These are phyloP conservation scores for Microplitis demolitor DNA, from an alignment of 1,140 invertebrate species.

Conservation along the genomic window DNA sequence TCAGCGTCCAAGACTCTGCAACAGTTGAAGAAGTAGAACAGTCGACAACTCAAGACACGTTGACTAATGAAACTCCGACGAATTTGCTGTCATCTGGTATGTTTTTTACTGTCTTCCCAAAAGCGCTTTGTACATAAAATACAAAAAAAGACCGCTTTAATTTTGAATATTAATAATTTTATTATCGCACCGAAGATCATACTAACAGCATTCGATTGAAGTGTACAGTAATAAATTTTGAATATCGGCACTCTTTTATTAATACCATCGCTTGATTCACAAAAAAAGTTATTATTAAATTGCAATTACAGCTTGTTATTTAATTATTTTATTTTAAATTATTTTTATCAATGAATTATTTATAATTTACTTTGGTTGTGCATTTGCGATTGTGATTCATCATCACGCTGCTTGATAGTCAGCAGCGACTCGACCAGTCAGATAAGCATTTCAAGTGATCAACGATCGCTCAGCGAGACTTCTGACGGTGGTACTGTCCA, in stretches of 20 bases:
- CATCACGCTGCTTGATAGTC: constrained; percentile 58
- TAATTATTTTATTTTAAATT: constrained; percentile 24
- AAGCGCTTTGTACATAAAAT: not conserved
- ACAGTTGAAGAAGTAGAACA: constrained; percentile 76
- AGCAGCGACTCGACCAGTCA: constrained; percentile 61
- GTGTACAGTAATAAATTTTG: not conserved
- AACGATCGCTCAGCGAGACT: constrained; percentile 56
- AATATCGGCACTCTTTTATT: not conserved
- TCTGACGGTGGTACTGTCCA: constrained; percentile 60
- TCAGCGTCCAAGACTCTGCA: constrained; percentile 83
- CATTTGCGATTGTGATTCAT: constrained; percentile 52
- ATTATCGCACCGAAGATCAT: no score
- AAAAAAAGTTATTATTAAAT: not conserved
- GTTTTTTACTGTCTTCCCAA: constrained; percentile 15
- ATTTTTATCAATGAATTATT: constrained; percentile 39
- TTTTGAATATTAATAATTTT: constrained; percentile 2
- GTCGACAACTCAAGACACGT: constrained; percentile 62
- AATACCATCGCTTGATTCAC: not conserved
- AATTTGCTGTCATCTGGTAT: constrained; percentile 77
- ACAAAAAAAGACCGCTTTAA: not conserved
- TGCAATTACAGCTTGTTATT: constrained; percentile 8
- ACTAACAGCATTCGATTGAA: not conserved
- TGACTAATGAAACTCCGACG: constrained; percentile 64
- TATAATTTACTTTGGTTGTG: constrained; percentile 52
- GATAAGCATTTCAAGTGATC: constrained; percentile 62